Conservation (phyloP, 2,797 vertebrate genomes). For the Nannoperca obscura region DNA sequence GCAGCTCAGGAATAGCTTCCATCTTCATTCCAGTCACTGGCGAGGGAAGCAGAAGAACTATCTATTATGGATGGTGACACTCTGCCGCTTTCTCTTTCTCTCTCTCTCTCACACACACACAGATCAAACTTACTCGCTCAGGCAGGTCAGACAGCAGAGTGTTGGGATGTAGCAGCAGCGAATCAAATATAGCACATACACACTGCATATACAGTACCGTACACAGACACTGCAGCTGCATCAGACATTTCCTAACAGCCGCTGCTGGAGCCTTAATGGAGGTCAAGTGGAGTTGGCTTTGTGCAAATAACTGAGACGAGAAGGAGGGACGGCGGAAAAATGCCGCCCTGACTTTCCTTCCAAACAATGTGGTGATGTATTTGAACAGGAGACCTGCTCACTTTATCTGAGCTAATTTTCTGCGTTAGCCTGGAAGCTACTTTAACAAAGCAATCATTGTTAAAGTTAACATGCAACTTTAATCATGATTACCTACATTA, state of each 20-base stretch:
- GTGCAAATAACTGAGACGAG: constrained; percentile 22
- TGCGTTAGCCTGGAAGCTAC: background rate
- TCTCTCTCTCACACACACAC: background rate
- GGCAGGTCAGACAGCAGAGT: constrained; percentile 6
- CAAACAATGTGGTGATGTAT: background rate
- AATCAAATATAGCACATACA: constrained; percentile 4
- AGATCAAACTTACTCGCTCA: constrained; percentile 31
- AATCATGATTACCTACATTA: background rate
- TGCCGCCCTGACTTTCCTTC: background rate
- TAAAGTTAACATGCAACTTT: background rate
- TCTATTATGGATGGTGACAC: constrained; percentile 60
- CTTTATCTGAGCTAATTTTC: background rate
- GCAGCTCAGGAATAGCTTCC: constrained; percentile 92
- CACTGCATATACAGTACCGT: background rate
- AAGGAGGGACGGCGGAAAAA: background rate
- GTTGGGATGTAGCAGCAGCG: background rate
- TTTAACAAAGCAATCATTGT: background rate
- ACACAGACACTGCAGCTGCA: constrained; percentile 1
- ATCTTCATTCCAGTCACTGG: constrained; percentile 94
- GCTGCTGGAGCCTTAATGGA: constrained; percentile 23
- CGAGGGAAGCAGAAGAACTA: constrained; percentile 27
- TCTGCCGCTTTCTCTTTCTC: constrained; percentile 13
- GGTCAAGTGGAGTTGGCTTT: constrained; percentile 46
- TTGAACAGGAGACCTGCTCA: background rate
- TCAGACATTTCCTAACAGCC: constrained; percentile 14